Percentiles rank a stretch among this genome's conserved stretches.
These are phyloP conservation scores for Buathra laborator DNA, from an alignment of 2,888 invertebrate species.

Conservation along the genomic window DNA sequence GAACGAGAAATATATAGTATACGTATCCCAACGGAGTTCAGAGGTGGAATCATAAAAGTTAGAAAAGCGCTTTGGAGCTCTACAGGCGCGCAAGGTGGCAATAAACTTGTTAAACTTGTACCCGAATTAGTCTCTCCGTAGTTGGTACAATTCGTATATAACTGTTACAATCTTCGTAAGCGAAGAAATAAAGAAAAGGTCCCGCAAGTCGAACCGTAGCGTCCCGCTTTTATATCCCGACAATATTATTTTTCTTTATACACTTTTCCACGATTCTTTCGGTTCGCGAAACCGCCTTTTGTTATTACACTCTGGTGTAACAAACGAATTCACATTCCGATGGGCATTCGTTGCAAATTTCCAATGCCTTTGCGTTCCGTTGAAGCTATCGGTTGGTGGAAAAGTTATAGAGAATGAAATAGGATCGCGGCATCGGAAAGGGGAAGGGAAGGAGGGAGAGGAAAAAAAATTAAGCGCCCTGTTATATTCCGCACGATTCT, in stretches of 20 bases:
- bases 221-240: constrained; percentile 6
- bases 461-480: constrained; percentile 22
- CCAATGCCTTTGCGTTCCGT: background rate
- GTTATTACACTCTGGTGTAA: background rate
- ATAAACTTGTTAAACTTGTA: constrained; percentile 65
- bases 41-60: constrained; percentile 51
- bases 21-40: constrained; percentile 30
- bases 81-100: constrained; percentile 47
- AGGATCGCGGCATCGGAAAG: background rate
- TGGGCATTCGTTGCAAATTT: background rate
- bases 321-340: constrained; percentile 24
- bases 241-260: constrained; percentile 1
- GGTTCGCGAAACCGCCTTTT: background rate
- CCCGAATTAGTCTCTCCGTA: constrained; percentile 52
- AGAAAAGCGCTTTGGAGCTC: constrained; percentile 23
- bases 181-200: constrained; percentile 35
- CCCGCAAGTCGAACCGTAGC: constrained; percentile 10
- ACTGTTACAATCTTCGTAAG: background rate
- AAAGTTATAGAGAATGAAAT: constrained; percentile 12
- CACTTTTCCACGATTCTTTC: background rate
- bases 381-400: background rate
- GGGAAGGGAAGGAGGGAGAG: background rate
- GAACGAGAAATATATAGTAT: constrained; percentile 15
- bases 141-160: constrained; percentile 28
- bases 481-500: constrained; percentile 48